Evolutionary conservation across 2,888 invertebrate genomes (phyloP), one percentile per base, ranked within the genome.

Genomic region (Ornithoptera priamus): DNA sequence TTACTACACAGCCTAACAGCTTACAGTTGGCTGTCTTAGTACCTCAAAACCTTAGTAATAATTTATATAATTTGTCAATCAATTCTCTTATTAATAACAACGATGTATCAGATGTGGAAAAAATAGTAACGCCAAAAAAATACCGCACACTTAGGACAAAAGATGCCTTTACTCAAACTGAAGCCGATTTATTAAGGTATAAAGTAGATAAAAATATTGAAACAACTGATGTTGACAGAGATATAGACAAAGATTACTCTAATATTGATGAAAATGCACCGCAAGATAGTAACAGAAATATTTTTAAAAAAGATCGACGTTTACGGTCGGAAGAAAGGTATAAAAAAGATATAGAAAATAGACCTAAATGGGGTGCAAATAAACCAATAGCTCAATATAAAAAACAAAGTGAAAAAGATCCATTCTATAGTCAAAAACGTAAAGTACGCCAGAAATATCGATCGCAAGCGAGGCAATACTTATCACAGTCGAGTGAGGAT

Each of bases 341-440:
- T 70, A 93, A 93, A 82, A 93, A 94, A 85, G 90, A 92, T 78
- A 88, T 94, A 77, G 94, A 94, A 81, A 94, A 94, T 83, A 92
- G 96, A 70, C 95, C 95, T 17, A 94, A 96, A 87, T 95, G 96
- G 96, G 94, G 95, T 59, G 96, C 95, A 2, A 96, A 96, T 77
- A 93, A 95, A 74, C 97, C 97, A 7, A 95, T 95, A 36, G 96
- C 96, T 15, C 95, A 97, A 78, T 97, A 97, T 81, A 94, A 97
- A 71, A 97, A 97, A 81, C 97, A 97, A 87, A 97, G 97, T 80
- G 97, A 97, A 84, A 96, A 97, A 79, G 97, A 97, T 90, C 97
- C 97, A 0, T 95, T 96, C 83, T 97, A 97, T 78, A 94, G 95
- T 72, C 95, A 95, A 83, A 94, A 95, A 81, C 90, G 95, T 73